Percentiles rank a stretch among this genome's conserved stretches.
Evolutionary conservation across 1,140 invertebrate genomes (phyloP).

Genomic region (Brachionus rubens): DNA sequence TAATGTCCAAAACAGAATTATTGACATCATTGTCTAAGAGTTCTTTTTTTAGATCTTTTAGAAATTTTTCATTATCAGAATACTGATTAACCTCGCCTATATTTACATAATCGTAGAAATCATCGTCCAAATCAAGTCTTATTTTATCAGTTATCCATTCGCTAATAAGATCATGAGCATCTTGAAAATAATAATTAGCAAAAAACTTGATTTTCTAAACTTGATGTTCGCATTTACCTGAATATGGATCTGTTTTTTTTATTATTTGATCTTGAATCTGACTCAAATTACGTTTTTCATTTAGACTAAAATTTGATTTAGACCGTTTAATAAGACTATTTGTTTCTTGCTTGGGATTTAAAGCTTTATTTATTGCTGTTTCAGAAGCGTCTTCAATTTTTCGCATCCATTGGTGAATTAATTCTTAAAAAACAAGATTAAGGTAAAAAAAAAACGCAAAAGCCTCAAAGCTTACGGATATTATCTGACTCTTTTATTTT

Average conservation of each 20-base stretch:
- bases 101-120: constrained; percentile 35
- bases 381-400: constrained; percentile 39
- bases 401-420: constrained; percentile 31
- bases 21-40: background rate
- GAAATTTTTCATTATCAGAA: constrained; percentile 46
- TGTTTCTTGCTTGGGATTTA: background rate
- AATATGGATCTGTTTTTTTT: background rate
- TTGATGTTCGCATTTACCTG: background rate
- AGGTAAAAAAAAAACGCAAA: background rate
- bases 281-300: background rate
- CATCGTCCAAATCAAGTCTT: constrained; percentile 49
- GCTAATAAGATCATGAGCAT: constrained; percentile 54
- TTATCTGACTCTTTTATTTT: constrained; percentile 42
- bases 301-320: constrained; percentile 1
- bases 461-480: constrained; percentile 2
- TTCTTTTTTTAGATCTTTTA: constrained; percentile 46
- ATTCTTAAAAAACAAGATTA: background rate
- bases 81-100: constrained; percentile 12
- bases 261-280: background rate
- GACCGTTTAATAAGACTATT: background rate
- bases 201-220: background rate
- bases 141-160: constrained; percentile 55
- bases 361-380: constrained; percentile 18
- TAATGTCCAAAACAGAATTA: constrained; percentile 48
- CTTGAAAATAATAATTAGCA: constrained; percentile 42